phyloP scores from a whole-genome alignment of 2,797 vertebrate species.

The Ctenopoma multispine region DNA sequence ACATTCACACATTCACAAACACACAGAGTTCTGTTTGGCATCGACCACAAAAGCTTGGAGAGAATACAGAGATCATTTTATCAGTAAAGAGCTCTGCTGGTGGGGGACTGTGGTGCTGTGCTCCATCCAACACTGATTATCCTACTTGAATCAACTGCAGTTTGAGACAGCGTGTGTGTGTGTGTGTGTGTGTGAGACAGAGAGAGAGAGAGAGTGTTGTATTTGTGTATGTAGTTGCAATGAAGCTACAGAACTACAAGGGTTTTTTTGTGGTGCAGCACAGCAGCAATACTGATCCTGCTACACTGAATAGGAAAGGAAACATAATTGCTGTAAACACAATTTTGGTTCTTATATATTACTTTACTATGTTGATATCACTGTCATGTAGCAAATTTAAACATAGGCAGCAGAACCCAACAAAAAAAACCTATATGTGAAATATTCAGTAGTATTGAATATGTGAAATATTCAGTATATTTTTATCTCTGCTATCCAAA shows the following conservation, averaged over 20 bases:
- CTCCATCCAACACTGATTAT: slow-evolving; percentile 13
- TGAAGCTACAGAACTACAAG: neutral
- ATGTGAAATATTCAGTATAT: neutral
- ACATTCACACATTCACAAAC: neutral
- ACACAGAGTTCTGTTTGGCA: slow-evolving; percentile 6
- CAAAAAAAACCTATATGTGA: neutral
- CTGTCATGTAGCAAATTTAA: too few species aligned
- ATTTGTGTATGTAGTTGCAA: neutral
- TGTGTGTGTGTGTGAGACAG: neutral
- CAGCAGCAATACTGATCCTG: too few species aligned
- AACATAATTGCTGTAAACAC: too few species aligned
- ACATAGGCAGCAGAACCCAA: too few species aligned
- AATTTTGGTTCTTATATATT: too few species aligned
- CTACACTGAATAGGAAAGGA: too few species aligned
- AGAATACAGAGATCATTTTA: slow-evolving; percentile 11
- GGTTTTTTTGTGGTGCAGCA: neutral
- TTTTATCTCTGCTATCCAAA: neutral
- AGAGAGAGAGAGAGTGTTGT: neutral
- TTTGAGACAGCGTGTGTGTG: neutral
- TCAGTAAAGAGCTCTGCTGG: slow-evolving; percentile 23
- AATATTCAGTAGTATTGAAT: too few species aligned
- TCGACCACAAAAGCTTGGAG: slow-evolving; percentile 7
- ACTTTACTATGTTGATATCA: too few species aligned
- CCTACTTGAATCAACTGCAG: slow-evolving; percentile 9
- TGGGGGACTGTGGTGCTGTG: neutral